Base-by-base conservation (phyloP, 2,888 invertebrate species). In the Microdon myrmicae region DNA sequence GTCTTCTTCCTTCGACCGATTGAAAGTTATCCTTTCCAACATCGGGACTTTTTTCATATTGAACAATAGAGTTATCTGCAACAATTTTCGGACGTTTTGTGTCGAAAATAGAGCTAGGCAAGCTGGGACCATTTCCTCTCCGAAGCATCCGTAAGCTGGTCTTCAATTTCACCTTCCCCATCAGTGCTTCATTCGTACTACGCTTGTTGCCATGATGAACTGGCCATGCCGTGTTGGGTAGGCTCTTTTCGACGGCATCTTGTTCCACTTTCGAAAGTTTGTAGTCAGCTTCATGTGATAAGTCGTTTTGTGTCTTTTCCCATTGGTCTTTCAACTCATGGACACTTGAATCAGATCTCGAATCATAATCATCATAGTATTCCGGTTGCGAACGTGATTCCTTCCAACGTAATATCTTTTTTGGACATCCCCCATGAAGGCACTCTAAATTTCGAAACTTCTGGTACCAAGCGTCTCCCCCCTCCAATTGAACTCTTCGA, bases 221-320 rank as follows among this genome's bases (percentile, higher is more conserved):
- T 1, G 56, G 43, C 56, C 61, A 56, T 7, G 47, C 45, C 2
- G 10, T 29, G 13, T 61, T 43, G 1, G 51, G 45, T 1, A 56
- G 7, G 2, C 29, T 22, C 37, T 39, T 9, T 14, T 76, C 79
- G 0, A 72, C 67, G 0, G 71, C 71, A 9, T 79, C 80, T 64
- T 79, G 79, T 48, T 79, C 80, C 4, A 73, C 64, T 67, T 78
- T 79, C 1, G 79, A 80, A 1, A 80, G 68, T 47, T 79, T 79
- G 35, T 79, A 80, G 68, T 80, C 70, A 26, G 80, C 79, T 64
- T 79, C 79, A 26, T 79, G 78, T 0, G 74, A 74, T 1, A 80
- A 68, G 69, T 79, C 78, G 47, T 78, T 76, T 20, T 68, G 69
- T 0, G 55, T 61, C 8, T 67, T 28, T 29, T 72, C 70, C 6